Evolutionary conservation across 1,140 invertebrate species (phyloP).

Genomic region (Neotoxoptera formosana): DNA sequence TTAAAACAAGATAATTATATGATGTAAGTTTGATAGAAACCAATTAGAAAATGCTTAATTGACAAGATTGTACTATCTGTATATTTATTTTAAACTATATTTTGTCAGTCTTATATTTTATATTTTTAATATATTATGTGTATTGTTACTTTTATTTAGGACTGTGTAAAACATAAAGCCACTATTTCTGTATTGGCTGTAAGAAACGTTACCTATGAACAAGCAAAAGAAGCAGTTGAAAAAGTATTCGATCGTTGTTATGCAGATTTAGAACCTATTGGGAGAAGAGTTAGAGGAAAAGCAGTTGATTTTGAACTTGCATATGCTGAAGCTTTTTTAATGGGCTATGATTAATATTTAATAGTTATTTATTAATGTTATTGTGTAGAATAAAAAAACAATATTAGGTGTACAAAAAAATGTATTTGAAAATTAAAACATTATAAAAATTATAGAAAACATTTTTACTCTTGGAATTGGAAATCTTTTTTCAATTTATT

Average conservation of each 20-base stretch:
- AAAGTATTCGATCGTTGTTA: constrained; percentile 93
- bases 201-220: constrained; percentile 74
- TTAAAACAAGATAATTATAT: not conserved
- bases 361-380: constrained; percentile 40
- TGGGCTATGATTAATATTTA: constrained; percentile 75
- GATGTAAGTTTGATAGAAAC: not conserved
- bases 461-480: not conserved
- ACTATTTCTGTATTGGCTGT: constrained; percentile 82
- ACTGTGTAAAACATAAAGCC: constrained; percentile 91
- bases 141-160: constrained; percentile 65
- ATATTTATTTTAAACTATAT: not conserved
- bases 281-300: constrained; percentile 80
- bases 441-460: not conserved
- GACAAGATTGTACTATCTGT: not conserved
- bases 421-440: constrained; percentile 42
- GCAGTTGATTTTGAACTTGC: constrained; percentile 79
- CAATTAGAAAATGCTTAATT: not conserved
- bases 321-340: constrained; percentile 78
- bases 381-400: constrained; percentile 23
- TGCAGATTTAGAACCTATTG: constrained; percentile 91
- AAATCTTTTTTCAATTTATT: not conserved
- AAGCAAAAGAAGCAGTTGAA: constrained; percentile 81
- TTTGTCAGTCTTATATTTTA: not conserved
- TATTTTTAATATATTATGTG: not conserved
- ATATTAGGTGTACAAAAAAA: constrained; percentile 38